Evolutionary conservation across 2,888 invertebrate genomes (phyloP), one percentile per base, ranked within the genome.

Genomic region (Congeria kusceri): DNA sequence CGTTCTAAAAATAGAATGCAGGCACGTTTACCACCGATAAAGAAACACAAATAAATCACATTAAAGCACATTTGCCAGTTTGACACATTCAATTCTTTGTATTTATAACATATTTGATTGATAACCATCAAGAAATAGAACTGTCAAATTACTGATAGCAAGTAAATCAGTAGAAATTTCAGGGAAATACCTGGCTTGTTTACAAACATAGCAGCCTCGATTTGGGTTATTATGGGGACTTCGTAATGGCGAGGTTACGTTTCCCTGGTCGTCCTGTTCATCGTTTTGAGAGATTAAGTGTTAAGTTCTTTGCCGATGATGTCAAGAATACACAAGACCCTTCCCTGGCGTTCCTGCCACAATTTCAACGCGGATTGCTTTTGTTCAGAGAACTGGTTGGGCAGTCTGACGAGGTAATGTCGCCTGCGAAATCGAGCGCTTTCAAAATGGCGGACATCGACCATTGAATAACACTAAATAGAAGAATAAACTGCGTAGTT

Each of bases 251-350:
- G 92, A 90, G 92, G 83, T 82, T 92, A 68, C 86, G 92, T 69
- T 93, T 93, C 86, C 92, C 93, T 73, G 93, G 93, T 76, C 91
- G 93, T 84, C 92, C 92, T 72, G 93, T 92, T 47, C 91, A 89
- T 84, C 90, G 92, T 87, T 92, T 91, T 86, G 92, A 90, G 77
- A 87, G 91, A 78, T 76, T 86, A 77, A 89, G 89, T 53, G 84
- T 91, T 58, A 81, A 86, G 80, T 92, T 88, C 82, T 87, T 89
- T 56, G 87, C 86, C 44, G 91, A 92, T 84, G 92, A 92, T 72
- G 86, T 87, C 53, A 89, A 88, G 78, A 89, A 90, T 71, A 83
- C 83, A n/a, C 77, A 83, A 61, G 92, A 92, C 81, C 89, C 90
- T 62, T 82, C 89, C 49, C 80, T 91, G 66, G 86, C 86, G 77